phyloP scores from a whole-genome alignment of 2,113 vertebrate genomes.

The Nycticryphes semicollaris region DNA sequence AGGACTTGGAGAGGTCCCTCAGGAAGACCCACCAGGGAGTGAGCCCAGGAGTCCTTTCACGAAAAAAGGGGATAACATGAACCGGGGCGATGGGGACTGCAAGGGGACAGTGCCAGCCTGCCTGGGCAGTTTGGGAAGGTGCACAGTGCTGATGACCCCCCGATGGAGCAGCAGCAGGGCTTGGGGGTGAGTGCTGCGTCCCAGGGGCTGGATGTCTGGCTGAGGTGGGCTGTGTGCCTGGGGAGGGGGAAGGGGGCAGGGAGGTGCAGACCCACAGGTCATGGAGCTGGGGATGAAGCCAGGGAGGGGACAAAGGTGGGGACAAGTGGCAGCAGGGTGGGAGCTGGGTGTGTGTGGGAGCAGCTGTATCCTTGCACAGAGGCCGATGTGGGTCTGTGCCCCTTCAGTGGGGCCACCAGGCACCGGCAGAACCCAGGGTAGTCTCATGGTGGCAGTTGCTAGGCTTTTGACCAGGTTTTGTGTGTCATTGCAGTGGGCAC shows the following conservation, averaged over 20 bases:
- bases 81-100: not conserved
- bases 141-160: fast-evolving
- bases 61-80: not conserved
- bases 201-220: fast-evolving
- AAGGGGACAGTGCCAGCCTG: not conserved
- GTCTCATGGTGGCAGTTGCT: not conserved
- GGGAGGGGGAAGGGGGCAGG: not conserved
- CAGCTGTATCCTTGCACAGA: fast-evolving
- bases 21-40: not conserved
- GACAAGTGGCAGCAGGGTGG: not conserved
- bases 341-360: not conserved
- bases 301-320: not conserved
- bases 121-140: not conserved
- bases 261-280: not conserved
- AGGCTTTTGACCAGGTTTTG: not conserved
- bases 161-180: fast-evolving
- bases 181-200: not conserved
- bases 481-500: not conserved
- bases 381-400: not conserved
- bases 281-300: fast-evolving
- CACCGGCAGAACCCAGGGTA: not conserved
- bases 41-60: fast-evolving
- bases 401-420: not conserved
- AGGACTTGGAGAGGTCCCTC: not conserved
- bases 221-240: fast-evolving